Percentiles rank a stretch among this genome's conserved stretches.
Evolutionary conservation across 2,888 invertebrate genomes (phyloP).

Genomic region (Drosophila nr. medialis): DNA sequence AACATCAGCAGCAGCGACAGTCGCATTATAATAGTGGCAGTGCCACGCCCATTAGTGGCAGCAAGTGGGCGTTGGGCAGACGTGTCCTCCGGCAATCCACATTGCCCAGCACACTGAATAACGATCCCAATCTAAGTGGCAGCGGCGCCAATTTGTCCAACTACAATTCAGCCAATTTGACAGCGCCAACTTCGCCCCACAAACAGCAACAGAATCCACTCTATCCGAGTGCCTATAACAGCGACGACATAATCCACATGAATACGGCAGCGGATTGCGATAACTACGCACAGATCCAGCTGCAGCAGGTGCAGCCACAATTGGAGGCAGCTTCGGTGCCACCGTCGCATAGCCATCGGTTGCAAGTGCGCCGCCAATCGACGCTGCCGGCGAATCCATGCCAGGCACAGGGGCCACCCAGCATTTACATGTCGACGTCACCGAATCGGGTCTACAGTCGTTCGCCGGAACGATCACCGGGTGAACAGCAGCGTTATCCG

Average conservation of each 20-base stretch:
- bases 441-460: conserved; percentile 83
- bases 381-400: conserved; percentile 83
- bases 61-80: conserved; percentile 79
- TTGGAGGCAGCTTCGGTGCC: conserved; percentile 55
- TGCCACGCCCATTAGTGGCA: conserved; percentile 77
- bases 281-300: conserved; percentile 67
- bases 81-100: conserved; percentile 84
- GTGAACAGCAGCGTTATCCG: conserved; percentile 81
- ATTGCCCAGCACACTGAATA: conserved; percentile 82
- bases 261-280: conserved; percentile 73
- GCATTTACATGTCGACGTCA: conserved; percentile 84
- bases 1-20: conserved; percentile 57
- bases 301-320: conserved; percentile 59
- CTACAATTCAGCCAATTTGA: conserved; percentile 81
- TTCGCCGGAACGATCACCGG: conserved; percentile 83
- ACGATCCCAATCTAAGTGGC: conserved; percentile 77
- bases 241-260: conserved; percentile 80
- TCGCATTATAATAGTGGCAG: conserved; percentile 76
- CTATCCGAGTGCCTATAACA: conserved; percentile 80
- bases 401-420: conserved; percentile 66
- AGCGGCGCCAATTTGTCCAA: conserved; percentile 80
- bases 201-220: conserved; percentile 81
- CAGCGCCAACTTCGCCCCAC: conserved; percentile 84
- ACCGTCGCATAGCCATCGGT: conserved; percentile 72
- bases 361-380: conserved; percentile 84